Evolutionary conservation across 2,888 invertebrate genomes (phyloP), one percentile per base, ranked within the genome.

Genomic region (Gasteruption jaculator): DNA sequence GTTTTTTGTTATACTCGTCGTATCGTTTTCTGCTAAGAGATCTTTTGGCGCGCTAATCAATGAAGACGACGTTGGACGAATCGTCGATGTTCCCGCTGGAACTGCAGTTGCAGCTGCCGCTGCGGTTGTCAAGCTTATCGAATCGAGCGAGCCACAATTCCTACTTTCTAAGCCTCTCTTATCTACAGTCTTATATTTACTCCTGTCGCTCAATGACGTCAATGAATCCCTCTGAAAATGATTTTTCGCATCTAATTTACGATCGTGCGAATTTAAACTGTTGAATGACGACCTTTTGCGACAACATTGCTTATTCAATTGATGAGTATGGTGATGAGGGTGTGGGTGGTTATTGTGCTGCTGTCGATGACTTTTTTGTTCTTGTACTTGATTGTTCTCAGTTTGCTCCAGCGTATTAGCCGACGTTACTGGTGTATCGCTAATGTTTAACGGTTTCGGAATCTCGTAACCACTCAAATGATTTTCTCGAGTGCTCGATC

Each of bases 401-500:
- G 29, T 18, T 27, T 34, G 29, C 26, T 20, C 40, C 6, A 29
- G n/a, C 31, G 37, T 51, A 36, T 35, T 49, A 14, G 24, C 26
- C 31, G 41, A 52, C 12, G 43, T 14, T 26, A 52, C 21, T 32
- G 46, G 52, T 25, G 50, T 56, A 43, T 53, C 51, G 14, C 53
- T 51, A 18, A 53, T 48, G 15, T 61, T 57, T 16, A 63, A 70
- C 1, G 73, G 66, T 26, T 79, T 72, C 2, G 83, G 83, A 11
- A 83, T 69, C 69, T 83, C 83, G 65, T 83, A 83, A 3, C 81
- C 83, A 56, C 80, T 81, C 12, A 72, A 66, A 6, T 60, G 60
- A 48, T 65, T 61, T 7, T 68, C 71, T 0, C 74, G 71, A 7
- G 61, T 37, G 38, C 76, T 76, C 7, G 46, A 45, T n/a, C n/a